Percentiles rank a stretch among this genome's conserved stretches.
These are phyloP conservation scores for Nomada ruficornis DNA, from an alignment of 2,888 invertebrate genomes.

Conservation along the genomic window DNA sequence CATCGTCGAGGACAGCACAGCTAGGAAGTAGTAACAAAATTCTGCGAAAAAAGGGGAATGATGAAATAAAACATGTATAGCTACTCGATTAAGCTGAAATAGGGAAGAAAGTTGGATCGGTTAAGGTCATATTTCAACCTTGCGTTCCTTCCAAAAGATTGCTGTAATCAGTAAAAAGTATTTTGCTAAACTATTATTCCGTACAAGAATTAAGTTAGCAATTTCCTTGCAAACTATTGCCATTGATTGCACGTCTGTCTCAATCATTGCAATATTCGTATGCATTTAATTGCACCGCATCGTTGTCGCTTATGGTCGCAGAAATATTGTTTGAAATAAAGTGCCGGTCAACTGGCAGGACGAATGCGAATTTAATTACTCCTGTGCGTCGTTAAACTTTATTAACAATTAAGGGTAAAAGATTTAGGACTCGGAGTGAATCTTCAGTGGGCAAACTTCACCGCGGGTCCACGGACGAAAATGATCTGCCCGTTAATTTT, in stretches of 20 bases:
- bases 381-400: too few relatives aligned
- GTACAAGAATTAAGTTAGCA: too few relatives aligned
- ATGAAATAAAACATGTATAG: background rate
- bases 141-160: background rate
- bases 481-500: conserved; percentile 16
- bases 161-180: too few relatives aligned
- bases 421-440: background rate
- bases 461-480: conserved; percentile 1
- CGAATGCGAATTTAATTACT: background rate
- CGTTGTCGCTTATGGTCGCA: background rate
- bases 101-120: background rate
- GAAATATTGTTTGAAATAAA: background rate
- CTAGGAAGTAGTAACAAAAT: background rate
- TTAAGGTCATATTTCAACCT: background rate
- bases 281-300: too few relatives aligned
- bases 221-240: too few relatives aligned
- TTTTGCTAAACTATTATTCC: too few relatives aligned
- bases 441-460: conserved; percentile 26
- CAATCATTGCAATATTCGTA: too few relatives aligned
- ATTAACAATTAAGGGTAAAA: too few relatives aligned
- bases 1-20: too few relatives aligned
- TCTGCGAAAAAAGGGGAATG: background rate
- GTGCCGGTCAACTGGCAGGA: too few relatives aligned
- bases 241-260: too few relatives aligned
- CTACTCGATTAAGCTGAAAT: background rate